Evolutionary conservation across 2,888 invertebrate genomes (phyloP).

Genomic region (Vesta saturnalis): DNA sequence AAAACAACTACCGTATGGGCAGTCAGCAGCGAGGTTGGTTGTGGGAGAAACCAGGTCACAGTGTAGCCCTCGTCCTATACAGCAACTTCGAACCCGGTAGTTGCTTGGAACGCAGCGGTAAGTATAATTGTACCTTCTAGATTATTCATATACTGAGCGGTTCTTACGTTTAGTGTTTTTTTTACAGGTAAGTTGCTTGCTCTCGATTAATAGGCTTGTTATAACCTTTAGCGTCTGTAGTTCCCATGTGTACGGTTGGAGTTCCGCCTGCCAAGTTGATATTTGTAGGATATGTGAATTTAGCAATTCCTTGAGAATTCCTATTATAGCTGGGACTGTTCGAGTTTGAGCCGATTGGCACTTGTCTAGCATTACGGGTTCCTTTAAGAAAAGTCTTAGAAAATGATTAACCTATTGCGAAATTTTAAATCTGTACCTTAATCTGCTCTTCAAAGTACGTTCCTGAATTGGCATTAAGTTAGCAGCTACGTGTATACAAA

Average conservation of each 20-base stretch:
- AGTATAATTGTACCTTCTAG: neutral
- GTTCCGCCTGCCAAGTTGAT: neutral
- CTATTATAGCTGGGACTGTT: neutral
- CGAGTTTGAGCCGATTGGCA: neutral
- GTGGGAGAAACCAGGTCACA: neutral
- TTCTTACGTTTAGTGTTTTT: neutral
- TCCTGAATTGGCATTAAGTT: neutral
- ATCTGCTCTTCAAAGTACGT: neutral
- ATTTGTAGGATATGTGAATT: neutral
- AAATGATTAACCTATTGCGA: neutral
- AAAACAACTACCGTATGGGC: neutral
- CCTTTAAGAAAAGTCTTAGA: neutral
- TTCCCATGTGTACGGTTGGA: neutral
- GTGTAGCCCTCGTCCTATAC: neutral
- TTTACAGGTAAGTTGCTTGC: neutral
- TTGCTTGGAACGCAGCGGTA: neutral
- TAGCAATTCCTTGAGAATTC: neutral
- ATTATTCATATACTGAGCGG: neutral
- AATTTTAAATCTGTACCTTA: neutral
- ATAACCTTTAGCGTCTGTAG: neutral
- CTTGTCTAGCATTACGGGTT: neutral
- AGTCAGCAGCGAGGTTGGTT: neutral
- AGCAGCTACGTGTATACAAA: neutral
- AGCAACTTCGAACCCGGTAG: neutral
- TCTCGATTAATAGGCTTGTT: neutral